Evolutionary conservation across 2,113 vertebrate genomes (phyloP).

Genomic region (Verasper variegatus): DNA sequence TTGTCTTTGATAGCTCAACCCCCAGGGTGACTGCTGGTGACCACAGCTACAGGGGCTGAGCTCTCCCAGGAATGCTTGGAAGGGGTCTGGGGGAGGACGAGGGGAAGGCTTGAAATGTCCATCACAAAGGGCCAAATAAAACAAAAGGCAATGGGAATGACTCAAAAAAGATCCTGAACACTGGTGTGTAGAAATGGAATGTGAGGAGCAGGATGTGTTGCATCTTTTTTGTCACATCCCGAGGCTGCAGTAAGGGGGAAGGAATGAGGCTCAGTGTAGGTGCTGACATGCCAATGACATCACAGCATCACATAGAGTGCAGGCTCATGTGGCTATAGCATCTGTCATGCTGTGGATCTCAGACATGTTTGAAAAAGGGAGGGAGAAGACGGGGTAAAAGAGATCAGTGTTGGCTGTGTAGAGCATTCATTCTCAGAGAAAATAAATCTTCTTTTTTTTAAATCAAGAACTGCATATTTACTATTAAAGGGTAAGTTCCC

Average conservation of each 20-base stretch:
- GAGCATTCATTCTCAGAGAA: too few relatives aligned
- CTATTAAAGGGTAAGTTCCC: too few relatives aligned
- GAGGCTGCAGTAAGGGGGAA: constrained; percentile 3
- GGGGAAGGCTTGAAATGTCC: constrained; percentile 58
- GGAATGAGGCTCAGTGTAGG: constrained; percentile 24
- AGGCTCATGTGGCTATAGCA: background rate
- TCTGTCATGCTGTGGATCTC: constrained; percentile 5
- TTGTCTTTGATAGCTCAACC: constrained; percentile 55
- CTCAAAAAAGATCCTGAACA: constrained; percentile 34
- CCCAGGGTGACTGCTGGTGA: constrained; percentile 37
- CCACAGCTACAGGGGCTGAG: constrained; percentile 43
- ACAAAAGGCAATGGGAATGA: constrained; percentile 58
- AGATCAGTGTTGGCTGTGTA: background rate
- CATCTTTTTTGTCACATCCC: constrained; percentile 38
- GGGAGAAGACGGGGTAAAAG: background rate
- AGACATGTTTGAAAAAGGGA: constrained; percentile 10
- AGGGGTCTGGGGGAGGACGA: constrained; percentile 24
- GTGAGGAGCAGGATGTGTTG: constrained; percentile 48
- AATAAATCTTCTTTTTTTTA: too few relatives aligned
- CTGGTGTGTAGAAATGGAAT: constrained; percentile 31
- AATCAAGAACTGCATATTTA: too few relatives aligned
- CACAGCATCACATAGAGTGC: background rate
- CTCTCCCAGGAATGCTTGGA: constrained; percentile 54
- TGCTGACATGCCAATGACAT: constrained; percentile 33
- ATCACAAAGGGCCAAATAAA: constrained; percentile 69